Evolutionary conservation across 2,797 vertebrate species (phyloP).

Genomic region (Microhierax caerulescens): DNA sequence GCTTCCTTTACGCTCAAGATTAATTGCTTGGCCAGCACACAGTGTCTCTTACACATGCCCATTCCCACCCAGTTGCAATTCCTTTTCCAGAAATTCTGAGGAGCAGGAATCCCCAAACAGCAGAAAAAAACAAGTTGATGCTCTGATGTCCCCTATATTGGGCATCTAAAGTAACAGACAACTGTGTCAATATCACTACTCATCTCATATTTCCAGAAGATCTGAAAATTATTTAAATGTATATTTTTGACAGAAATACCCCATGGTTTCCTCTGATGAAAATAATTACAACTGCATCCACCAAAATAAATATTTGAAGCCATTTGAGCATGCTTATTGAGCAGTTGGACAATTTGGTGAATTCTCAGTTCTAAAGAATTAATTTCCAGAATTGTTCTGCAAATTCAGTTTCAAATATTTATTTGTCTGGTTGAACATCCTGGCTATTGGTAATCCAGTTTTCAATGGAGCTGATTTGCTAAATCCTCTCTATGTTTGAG

Average conservation of each 20-base stretch:
- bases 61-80: not conserved
- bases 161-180: not conserved
- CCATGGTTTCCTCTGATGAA: not conserved
- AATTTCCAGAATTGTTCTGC: not conserved
- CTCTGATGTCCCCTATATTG: not conserved
- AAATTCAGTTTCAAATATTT: not conserved
- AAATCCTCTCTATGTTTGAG: not conserved
- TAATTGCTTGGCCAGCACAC: not conserved
- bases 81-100: not conserved
- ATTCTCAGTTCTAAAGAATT: not conserved
- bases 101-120: not conserved
- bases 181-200: not conserved
- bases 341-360: not conserved
- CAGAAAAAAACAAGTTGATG: not conserved
- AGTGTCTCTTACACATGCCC: not conserved
- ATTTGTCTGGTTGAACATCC: not conserved
- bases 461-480: not conserved
- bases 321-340: not conserved
- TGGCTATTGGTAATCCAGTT: not conserved
- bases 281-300: not conserved
- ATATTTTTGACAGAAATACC: not conserved
- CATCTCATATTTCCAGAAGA: not conserved
- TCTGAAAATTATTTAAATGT: not conserved
- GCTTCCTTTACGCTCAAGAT: not conserved
- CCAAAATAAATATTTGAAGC: not conserved